Evolutionary conservation across 2,113 vertebrate species (phyloP), one percentile per base, ranked within the genome.

Genomic region (Symphodus melops): DNA sequence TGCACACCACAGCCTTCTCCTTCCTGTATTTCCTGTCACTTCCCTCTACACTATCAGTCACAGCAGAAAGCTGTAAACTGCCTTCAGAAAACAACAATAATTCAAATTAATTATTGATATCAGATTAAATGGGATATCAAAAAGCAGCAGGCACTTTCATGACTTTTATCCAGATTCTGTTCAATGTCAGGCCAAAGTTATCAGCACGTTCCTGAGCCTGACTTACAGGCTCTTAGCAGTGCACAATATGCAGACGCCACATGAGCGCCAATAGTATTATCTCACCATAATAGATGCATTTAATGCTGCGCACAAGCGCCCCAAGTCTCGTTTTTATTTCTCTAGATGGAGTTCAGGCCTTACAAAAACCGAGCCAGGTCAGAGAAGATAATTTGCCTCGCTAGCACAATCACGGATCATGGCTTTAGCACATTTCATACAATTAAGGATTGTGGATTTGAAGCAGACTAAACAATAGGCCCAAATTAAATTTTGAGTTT

Each of bases 401-500:
- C 64, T 79, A 5, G 19, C 73, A 88, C 85, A 88, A 92, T 89
- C 86, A 79, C 5, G 84, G 88, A 91, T 91, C 88, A 87, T 51
- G 59, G 86, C 82, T 89, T 86, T 75, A 87, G 85, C 81, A 87
- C 87, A 85, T 86, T 87, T 91, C 86, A 87, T 88, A 91, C 84
- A 90, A 92, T 92, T 91, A 90, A 72, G 86, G 86, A 90, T 89
- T 92, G 88, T 92, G 89, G 89, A 89, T 91, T 91, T 88, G 82
- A 87, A 84, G 71, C 84, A 84, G 83, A 88, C 83, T 86, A 91
- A 91, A 92, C 90, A 92, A 93, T 90, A 78, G 89, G 56, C 72
- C 79, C 83, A 93, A 93, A 93, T 93, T 93, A 93, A 93, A 92
- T 93, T 92, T 90, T 83, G 72, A 90, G 74, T 91, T 89, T 90